These are phyloP conservation scores for Ormyrus thymus DNA, from an alignment of 2,888 invertebrate genomes.

Conservation along the genomic window DNA sequence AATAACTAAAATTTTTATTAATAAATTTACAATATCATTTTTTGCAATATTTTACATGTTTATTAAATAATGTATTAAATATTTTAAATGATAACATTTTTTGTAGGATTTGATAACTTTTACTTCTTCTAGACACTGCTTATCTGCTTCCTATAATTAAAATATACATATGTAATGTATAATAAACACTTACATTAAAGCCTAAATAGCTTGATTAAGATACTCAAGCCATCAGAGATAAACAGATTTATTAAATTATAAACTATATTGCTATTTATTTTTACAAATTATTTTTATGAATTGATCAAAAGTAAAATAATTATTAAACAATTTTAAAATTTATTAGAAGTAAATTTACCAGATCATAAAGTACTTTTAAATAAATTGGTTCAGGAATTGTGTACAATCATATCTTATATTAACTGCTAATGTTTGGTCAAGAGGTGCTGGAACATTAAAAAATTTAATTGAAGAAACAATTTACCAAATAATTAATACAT, in stretches of 20 bases:
- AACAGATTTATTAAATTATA: constrained; percentile 70
- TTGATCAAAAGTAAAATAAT: not conserved
- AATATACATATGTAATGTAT: no score
- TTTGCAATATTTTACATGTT: no score
- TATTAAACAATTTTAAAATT: not conserved
- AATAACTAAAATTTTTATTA: no score
- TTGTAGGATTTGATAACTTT: no score
- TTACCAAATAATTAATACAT: constrained; percentile 80
- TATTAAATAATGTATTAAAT: no score
- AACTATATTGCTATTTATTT: not conserved
- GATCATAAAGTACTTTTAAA: constrained; percentile 89
- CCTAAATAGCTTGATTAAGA: no score
- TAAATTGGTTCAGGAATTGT: constrained; percentile 80
- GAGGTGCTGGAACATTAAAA: constrained; percentile 84
- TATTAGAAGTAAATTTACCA: constrained; percentile 87
- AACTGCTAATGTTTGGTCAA: constrained; percentile 84
- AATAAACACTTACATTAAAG: no score
- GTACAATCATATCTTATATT: constrained; percentile 82
- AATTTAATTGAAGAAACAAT: constrained; percentile 84
- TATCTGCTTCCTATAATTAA: no score
- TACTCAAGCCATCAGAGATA: no score
- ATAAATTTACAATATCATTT: no score
- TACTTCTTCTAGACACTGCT: no score
- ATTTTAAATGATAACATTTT: no score
- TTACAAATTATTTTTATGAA: not conserved